Base-by-base conservation (phyloP, 1,140 invertebrate species). In the Asbolus verrucosus region DNA sequence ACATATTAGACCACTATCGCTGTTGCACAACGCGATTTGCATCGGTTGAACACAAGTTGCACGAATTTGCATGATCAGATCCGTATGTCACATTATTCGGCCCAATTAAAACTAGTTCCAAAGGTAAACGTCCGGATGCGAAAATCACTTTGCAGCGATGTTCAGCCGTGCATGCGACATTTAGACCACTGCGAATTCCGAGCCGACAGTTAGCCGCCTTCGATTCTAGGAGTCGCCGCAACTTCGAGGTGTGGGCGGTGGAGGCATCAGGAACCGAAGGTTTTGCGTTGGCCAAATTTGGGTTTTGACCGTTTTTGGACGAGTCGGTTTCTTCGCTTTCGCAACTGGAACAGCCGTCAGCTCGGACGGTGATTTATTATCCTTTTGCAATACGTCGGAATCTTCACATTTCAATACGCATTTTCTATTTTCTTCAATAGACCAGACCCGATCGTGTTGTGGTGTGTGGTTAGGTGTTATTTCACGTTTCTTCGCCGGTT, bases 361-460 rank as follows among this genome's bases (percentile, higher is more conserved):
- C n/a, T n/a, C n/a, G n/a, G n/a, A n/a, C n/a, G n/a, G n/a, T n/a
- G n/a, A n/a, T 36, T 36, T 36, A 36, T 6, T 36, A n/a, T 36
- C 3, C 24, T 54, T 54, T 27, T 54, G 46, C 19, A 54, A 54
- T 54, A 24, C 11, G 21, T 54, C 14, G 46, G 21, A 24, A 54
- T 54, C 21, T 27, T 54, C 46, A 27, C 46, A 54, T 54, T 54
- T 27, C 46, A 21, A 27, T 54, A 54, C 41, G 41, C 41, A 46
- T 46, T 46, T 46, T 46, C 41, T 46, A 46, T 46, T 46, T 18
- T 46, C 18, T 46, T 14, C 18, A 46, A n/a, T 11, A 54, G 46
- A 54, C 46, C 46, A 54, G 27, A 54, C 46, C 46, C 46, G 21
- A 54, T 54, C 46, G 27, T n/a, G 46, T 54, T 54, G 18, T 54